Conservation (phyloP, 2,113 vertebrate species). For the Lampris incognitus region DNA sequence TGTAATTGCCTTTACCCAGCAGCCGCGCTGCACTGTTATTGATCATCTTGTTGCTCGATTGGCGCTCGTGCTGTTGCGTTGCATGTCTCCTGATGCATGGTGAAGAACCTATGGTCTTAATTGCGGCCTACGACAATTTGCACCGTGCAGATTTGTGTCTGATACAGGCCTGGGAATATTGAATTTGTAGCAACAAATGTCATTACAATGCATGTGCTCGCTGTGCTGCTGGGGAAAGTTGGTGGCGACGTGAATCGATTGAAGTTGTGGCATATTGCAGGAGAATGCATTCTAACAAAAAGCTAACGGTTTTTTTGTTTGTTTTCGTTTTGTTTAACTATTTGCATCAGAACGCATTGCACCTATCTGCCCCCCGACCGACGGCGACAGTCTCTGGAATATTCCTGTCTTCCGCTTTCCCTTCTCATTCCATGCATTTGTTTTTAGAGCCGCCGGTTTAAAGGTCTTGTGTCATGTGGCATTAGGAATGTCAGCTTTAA, state of each 20-base stretch:
- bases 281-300: slow-evolving; percentile 30
- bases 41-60: slow-evolving; percentile 46
- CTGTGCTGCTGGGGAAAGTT: not conserved
- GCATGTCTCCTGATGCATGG: slow-evolving; percentile 32
- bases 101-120: not conserved
- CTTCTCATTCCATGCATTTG: slow-evolving; percentile 33
- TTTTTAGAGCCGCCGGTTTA: slow-evolving; percentile 21
- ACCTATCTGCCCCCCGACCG: slow-evolving; percentile 64
- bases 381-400: slow-evolving; percentile 73
- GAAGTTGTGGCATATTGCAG: slow-evolving; percentile 23
- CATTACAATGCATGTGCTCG: not conserved
- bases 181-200: slow-evolving; percentile 22
- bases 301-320: not conserved
- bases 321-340: slow-evolving; percentile 17
- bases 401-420: slow-evolving; percentile 71
- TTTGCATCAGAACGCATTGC: not conserved
- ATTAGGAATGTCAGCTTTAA: slow-evolving; percentile 32
- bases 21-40: slow-evolving; percentile 60
- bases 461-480: slow-evolving; percentile 37
- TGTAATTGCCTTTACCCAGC: slow-evolving; percentile 47
- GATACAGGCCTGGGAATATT: slow-evolving; percentile 19
- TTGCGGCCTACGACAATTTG: not conserved
- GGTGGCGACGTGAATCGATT: not conserved
- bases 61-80: slow-evolving; percentile 34
- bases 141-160: not conserved